Evolutionary conservation across 2,797 vertebrate species (phyloP).

Genomic region (Atherinosoma microstoma): DNA sequence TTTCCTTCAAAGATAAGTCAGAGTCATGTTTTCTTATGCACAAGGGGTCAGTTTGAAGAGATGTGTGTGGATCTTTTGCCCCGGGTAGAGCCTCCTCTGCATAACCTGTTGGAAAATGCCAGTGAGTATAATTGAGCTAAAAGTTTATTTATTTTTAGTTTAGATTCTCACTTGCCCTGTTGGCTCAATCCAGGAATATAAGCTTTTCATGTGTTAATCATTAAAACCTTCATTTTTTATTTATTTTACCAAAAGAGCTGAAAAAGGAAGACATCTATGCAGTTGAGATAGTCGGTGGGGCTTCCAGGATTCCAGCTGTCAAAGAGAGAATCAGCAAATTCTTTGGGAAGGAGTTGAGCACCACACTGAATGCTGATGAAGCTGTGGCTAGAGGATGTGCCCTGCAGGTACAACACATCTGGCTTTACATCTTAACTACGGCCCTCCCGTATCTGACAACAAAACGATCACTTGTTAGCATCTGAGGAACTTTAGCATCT

Average conservation of each 20-base stretch:
- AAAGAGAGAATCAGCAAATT: conserved; percentile 97
- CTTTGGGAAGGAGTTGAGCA: conserved; percentile 96
- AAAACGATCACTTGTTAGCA: neutral
- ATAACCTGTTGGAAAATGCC: conserved; percentile 91
- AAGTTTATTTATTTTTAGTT: neutral
- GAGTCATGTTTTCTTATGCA: conserved; percentile 29
- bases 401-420: conserved; percentile 86
- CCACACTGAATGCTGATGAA: conserved; percentile 96
- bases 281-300: conserved; percentile 98
- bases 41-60: conserved; percentile 92
- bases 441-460: neutral
- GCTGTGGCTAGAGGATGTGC: conserved; percentile 97
- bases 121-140: conserved; percentile 86
- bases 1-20: neutral
- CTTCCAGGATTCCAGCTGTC: conserved; percentile 93
- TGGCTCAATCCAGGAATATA: neutral
- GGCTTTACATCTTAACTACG: neutral
- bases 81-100: conserved; percentile 93
- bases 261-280: conserved; percentile 97
- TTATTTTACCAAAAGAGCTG: conserved; percentile 82
- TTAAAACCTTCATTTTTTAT: conserved; percentile 4
- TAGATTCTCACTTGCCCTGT: neutral
- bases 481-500: neutral
- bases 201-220: neutral
- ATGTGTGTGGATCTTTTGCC: conserved; percentile 90